phyloP scores from a whole-genome alignment of 2,113 vertebrate genomes.

The Aspiorhynchus laticeps region DNA sequence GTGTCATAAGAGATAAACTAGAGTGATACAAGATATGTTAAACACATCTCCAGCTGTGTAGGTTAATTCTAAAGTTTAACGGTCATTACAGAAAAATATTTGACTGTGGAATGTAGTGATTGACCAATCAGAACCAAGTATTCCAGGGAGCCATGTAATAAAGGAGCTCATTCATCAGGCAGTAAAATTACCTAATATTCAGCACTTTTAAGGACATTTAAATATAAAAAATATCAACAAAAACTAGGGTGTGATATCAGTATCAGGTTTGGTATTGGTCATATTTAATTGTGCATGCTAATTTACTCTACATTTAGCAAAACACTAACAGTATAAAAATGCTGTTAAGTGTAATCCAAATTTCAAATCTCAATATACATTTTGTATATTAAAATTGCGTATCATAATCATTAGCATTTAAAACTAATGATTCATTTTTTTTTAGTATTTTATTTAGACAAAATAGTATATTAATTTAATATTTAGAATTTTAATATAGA shows the following conservation, averaged over 20 bases:
- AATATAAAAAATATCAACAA: not conserved
- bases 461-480: too few species aligned
- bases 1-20: not conserved
- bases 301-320: not conserved
- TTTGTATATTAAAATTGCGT: not conserved
- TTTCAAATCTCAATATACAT: not conserved
- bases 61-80: not conserved
- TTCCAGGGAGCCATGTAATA: not conserved
- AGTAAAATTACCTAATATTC: not conserved
- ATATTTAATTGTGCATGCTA: not conserved
- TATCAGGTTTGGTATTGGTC: not conserved
- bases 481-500: not conserved
- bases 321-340: not conserved
- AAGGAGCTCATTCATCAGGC: not conserved
- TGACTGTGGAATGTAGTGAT: not conserved
- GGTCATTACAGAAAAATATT: not conserved
- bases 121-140: not conserved
- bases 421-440: too few species aligned
- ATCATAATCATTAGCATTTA: not conserved
- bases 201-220: not conserved
- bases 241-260: not conserved
- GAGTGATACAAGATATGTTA: not conserved
- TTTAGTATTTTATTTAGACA: too few species aligned
- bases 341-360: not conserved
- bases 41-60: too few species aligned